A percentile compares a stretch with the other conserved stretches of the same genome.
phyloP scores from a whole-genome alignment of 1,140 invertebrate genomes.

The Drosophila oshimai region DNA sequence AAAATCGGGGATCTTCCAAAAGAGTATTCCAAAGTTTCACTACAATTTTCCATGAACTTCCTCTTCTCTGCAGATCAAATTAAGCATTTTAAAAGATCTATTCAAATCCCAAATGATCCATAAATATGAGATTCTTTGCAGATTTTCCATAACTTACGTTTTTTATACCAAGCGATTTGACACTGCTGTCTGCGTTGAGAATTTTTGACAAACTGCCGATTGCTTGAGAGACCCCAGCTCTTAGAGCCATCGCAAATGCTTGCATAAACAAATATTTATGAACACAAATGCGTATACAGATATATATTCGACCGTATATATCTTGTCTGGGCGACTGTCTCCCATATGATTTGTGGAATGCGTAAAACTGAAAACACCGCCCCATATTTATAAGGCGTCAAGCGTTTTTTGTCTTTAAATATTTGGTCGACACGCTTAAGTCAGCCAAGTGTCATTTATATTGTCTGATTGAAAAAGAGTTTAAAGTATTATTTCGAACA shows the following conservation, averaged over 20 bases:
- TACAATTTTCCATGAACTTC: slow-evolving; percentile 7
- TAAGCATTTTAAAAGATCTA: slow-evolving; percentile 58
- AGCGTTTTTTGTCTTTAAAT: slow-evolving; percentile 6
- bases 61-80: slow-evolving; percentile 42
- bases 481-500: neutral
- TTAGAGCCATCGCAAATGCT: slow-evolving; percentile 25
- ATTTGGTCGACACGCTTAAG: slow-evolving; percentile 15
- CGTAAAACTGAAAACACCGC: slow-evolving; percentile 39
- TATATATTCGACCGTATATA: slow-evolving; percentile 1
- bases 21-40: slow-evolving; percentile 36
- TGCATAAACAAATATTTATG: slow-evolving; percentile 36
- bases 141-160: slow-evolving; percentile 72
- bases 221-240: slow-evolving; percentile 37
- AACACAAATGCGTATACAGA: neutral
- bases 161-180: slow-evolving; percentile 45
- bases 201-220: slow-evolving; percentile 76
- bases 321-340: slow-evolving; percentile 25
- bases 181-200: slow-evolving; percentile 56
- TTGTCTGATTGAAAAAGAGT: slow-evolving; percentile 18
- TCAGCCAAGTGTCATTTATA: slow-evolving; percentile 33
- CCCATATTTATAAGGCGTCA: slow-evolving; percentile 28
- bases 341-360: slow-evolving; percentile 30
- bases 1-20: neutral
- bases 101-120: slow-evolving; percentile 70
- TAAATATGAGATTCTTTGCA: slow-evolving; percentile 47